Conservation (phyloP, 2,888 invertebrate species). For the Hipparchia sbordonii region DNA sequence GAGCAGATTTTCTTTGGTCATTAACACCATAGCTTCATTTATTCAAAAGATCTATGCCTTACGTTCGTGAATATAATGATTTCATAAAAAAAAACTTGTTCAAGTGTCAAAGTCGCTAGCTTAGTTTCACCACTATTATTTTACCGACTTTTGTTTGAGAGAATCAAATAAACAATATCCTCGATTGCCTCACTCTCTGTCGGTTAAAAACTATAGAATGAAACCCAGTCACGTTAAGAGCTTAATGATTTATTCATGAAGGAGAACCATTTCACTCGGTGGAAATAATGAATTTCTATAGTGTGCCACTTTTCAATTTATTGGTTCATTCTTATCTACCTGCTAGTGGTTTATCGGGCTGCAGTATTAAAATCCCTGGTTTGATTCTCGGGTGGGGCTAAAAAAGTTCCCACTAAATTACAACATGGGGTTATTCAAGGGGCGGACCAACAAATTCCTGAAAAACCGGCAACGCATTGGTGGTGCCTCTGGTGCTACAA, state of each 20-base stretch:
- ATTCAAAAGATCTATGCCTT: too few relatives aligned
- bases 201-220: slow-evolving; percentile 21
- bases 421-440: too few relatives aligned
- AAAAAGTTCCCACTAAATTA: too few relatives aligned
- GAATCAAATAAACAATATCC: not conserved
- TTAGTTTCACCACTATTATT: not conserved
- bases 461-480: too few relatives aligned
- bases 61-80: too few relatives aligned
- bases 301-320: slow-evolving; percentile 18
- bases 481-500: too few relatives aligned
- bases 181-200: not conserved
- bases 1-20: too few relatives aligned
- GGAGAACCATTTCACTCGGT: slow-evolving; percentile 16
- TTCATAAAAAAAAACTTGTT: not conserved
- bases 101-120: not conserved
- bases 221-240: slow-evolving; percentile 24
- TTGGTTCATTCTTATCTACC: not conserved
- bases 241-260: slow-evolving; percentile 26
- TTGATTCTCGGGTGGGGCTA: too few relatives aligned
- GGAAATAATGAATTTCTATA: slow-evolving; percentile 20
- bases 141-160: not conserved
- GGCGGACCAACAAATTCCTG: too few relatives aligned
- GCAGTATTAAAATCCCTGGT: too few relatives aligned
- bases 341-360: not conserved
- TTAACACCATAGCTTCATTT: too few relatives aligned